Evolutionary conservation across 2,888 invertebrate genomes (phyloP), one percentile per base, ranked within the genome.

Genomic region (Diplolepis rosae): DNA sequence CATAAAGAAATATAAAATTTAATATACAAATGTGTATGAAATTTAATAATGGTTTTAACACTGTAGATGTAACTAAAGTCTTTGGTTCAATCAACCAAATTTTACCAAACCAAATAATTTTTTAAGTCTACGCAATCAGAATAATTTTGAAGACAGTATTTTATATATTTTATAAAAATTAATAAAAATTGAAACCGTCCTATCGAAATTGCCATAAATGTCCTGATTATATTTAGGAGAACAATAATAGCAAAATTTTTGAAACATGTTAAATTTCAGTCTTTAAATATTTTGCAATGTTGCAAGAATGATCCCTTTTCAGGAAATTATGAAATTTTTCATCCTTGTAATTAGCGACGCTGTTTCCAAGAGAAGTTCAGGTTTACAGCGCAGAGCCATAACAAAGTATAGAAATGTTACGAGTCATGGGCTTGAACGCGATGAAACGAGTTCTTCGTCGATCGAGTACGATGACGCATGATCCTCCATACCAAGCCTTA

Each of bases 391-490:
- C n/a, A 24, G 22, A 61, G 35, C 61, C 24, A n/a, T 27, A 61
- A 61, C 39, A 61, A 61, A 61, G 39, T 61, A 61, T 39, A 61
- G 22, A 61, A 61, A 39, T 61, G 39, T 61, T 24, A 61, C 39
- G 61, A 61, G 61, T 61, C 61, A 61, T 61, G 61, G 24, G 24
- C 24, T 61, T 3, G 39, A 61, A 39, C 24, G 39, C 61, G 61
- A 39, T 61, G 61, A 39, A 61, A 61, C 61, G 22, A 39, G 61
- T 61, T 61, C 61, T 61, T 61, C 61, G 22, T 39, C 35, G 61
- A 61, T 61, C 24, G 39, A 61, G 61, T n/a, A 61, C 35, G 61
- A 39, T 61, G 61, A 61, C 61, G 61, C 61, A 61, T 35, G 39
- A 61, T 39, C 61, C 61, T 61, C 22, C 39, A 61, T 61, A 61